A percentile compares a stretch with the other conserved stretches of the same genome.
Evolutionary conservation across 2,888 invertebrate genomes (phyloP).

Genomic region (Eupeodes luniger): DNA sequence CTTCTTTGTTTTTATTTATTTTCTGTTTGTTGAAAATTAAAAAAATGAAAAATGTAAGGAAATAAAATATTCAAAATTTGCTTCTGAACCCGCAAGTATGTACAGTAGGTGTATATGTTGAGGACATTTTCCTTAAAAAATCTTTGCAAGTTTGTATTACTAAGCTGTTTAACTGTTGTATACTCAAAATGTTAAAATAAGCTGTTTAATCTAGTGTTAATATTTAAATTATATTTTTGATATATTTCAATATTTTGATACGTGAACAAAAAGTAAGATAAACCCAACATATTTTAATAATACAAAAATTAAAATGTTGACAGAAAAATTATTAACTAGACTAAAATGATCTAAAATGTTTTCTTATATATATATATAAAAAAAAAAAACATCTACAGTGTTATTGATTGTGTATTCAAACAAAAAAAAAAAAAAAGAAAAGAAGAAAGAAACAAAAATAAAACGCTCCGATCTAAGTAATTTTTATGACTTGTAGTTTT

Average conservation of each 20-base stretch:
- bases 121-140: conserved; percentile 65
- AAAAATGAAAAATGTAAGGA: conserved; percentile 31
- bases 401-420: conserved; percentile 59
- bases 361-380: conserved; percentile 42
- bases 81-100: conserved; percentile 61
- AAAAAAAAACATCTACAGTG: conserved; percentile 57
- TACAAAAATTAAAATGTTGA: conserved; percentile 59
- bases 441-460: conserved; percentile 21
- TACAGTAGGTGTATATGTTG: conserved; percentile 59
- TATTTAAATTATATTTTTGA: conserved; percentile 77
- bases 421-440: conserved; percentile 4
- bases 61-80: conserved; percentile 46
- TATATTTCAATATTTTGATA: conserved; percentile 77
- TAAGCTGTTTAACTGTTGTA: conserved; percentile 75
- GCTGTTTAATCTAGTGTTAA: conserved; percentile 76
- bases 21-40: conserved; percentile 37
- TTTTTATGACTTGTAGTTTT: conserved; percentile 64
- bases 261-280: conserved; percentile 72
- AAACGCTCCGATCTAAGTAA: conserved; percentile 59
- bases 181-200: conserved; percentile 75
- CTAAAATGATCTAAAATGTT: conserved; percentile 65
- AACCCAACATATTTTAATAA: conserved; percentile 69
- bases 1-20: conserved; percentile 50
- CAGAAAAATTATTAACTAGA: conserved; percentile 59
- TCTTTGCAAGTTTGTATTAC: conserved; percentile 66